A percentile compares a stretch with the other conserved stretches of the same genome.
Conservation (phyloP, 2,888 invertebrate species). For the Cosmia pyralina region DNA sequence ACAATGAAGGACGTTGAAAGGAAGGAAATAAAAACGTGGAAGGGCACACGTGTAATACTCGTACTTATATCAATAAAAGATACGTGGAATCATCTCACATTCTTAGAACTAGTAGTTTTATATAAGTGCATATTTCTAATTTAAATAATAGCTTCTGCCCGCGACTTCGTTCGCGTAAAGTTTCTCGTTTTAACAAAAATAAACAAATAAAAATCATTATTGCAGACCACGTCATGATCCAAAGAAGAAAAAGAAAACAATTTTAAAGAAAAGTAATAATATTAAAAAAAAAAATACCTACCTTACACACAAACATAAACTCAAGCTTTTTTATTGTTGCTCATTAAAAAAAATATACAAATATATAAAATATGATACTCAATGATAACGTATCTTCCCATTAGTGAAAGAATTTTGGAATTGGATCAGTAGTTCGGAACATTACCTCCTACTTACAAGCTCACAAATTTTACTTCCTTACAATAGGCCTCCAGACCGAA, state of each 20-base stretch:
- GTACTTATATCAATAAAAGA: neutral
- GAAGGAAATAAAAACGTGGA: neutral
- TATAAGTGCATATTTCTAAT: neutral
- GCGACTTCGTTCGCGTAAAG: neutral
- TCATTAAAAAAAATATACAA: no score
- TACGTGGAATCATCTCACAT: neutral
- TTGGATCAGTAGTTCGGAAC: neutral
- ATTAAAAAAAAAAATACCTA: no score
- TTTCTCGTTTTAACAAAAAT: neutral
- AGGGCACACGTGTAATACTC: slow-evolving; percentile 1
- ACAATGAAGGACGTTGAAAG: neutral
- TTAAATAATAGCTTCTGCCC: neutral
- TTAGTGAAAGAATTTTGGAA: neutral
- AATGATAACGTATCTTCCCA: neutral
- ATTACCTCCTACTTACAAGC: neutral
- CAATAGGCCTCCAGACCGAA: no score
- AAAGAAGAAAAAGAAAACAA: no score
- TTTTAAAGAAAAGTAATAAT: no score
- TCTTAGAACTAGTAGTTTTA: neutral
- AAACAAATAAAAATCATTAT: no score
- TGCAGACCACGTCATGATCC: no score
- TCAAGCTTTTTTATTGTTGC: no score
- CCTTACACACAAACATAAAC: no score
- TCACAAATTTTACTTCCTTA: neutral
- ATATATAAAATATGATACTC: no score